These are phyloP conservation scores for Platanista minor DNA, from an alignment of 2,113 vertebrate species.

Conservation along the genomic window DNA sequence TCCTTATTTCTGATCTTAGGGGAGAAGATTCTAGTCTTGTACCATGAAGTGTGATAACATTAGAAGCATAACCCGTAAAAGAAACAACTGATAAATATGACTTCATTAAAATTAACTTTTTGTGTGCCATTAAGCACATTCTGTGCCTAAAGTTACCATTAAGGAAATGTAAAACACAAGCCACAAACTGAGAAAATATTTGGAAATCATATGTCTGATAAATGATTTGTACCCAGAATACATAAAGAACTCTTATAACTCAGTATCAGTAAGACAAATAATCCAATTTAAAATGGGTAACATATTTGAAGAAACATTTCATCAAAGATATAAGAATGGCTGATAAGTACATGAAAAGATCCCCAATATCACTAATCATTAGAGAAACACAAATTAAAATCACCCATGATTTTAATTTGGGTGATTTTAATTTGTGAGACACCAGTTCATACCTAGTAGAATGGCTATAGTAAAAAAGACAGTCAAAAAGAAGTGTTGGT, in stretches of 20 bases:
- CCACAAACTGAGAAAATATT: not conserved
- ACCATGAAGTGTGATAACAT: not conserved
- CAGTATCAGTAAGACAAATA: not conserved
- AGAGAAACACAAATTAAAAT: not conserved
- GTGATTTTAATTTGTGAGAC: too few species aligned
- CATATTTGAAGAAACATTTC: not conserved
- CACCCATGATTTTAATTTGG: too few species aligned
- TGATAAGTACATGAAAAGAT: not conserved
- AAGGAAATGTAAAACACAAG: not conserved
- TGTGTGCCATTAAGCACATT: not conserved
- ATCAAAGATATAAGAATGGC: not conserved
- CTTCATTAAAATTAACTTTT: not conserved
- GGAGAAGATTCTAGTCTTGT: not conserved
- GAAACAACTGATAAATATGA: not conserved
- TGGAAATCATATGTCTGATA: not conserved
- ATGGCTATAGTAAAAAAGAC: not conserved
- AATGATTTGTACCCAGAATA: not conserved
- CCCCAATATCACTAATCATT: not conserved
- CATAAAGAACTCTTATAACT: not conserved
- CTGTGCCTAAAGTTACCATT: not conserved
- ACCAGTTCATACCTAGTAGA: not conserved
- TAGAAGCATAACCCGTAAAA: not conserved
- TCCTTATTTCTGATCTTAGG: not conserved
- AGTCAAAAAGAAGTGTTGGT: not conserved
- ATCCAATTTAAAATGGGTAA: not conserved